phyloP scores from a whole-genome alignment of 1,140 invertebrate species.

The Cotesia chilonis region DNA sequence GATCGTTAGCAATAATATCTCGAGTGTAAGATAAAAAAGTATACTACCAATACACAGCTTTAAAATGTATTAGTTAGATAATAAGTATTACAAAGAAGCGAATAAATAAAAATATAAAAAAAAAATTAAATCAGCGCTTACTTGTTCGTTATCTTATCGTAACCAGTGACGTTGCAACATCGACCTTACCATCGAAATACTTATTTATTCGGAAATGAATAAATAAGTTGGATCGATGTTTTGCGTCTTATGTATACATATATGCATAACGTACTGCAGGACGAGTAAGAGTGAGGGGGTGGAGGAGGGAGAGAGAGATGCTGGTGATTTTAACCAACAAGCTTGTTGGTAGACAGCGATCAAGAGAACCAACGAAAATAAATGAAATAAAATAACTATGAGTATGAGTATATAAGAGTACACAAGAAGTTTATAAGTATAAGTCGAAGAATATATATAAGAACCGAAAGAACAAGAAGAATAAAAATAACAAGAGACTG shows the following conservation, averaged over 20 bases:
- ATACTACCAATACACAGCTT: background rate
- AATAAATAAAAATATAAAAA: slow-evolving; percentile 47
- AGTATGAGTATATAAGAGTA: background rate
- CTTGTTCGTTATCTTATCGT: slow-evolving; percentile 56
- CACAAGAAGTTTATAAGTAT: slow-evolving; percentile 1
- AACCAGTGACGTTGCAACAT: slow-evolving; percentile 56
- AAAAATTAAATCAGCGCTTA: slow-evolving; percentile 44
- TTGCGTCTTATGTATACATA: background rate
- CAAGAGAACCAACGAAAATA: slow-evolving; percentile 10
- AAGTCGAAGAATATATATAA: slow-evolving; percentile 12
- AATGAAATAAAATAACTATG: background rate
- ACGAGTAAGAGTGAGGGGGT: background rate
- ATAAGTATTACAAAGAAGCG: slow-evolving; percentile 39
- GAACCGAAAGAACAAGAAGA: background rate
- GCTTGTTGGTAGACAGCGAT: slow-evolving; percentile 9
- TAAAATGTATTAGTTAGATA: slow-evolving; percentile 37
- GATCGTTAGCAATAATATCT: too few relatives aligned
- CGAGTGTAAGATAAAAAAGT: slow-evolving; percentile 24
- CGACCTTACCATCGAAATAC: slow-evolving; percentile 46
- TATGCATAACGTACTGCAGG: background rate
- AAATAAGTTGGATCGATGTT: slow-evolving; percentile 64
- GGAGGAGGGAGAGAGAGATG: background rate
- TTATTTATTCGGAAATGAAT: slow-evolving; percentile 66
- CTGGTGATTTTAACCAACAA: slow-evolving; percentile 6
- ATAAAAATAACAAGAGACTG: background rate